Evolutionary conservation across 2,113 vertebrate species (phyloP).

Genomic region (Gasterosteus aculeatus): DNA sequence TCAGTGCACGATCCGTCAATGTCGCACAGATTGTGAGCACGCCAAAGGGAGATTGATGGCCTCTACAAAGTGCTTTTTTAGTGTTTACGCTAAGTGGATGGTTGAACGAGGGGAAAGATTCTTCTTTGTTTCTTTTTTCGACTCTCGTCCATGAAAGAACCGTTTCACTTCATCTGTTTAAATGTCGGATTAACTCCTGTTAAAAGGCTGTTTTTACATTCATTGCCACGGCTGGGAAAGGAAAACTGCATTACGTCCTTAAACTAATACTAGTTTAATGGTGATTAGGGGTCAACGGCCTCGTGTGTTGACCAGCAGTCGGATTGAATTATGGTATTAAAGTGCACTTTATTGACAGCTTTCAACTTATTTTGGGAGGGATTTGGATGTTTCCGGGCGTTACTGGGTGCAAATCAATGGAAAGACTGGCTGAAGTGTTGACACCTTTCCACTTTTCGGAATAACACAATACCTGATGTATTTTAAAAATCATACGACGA

Average conservation of each 20-base stretch:
- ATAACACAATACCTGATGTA: background rate
- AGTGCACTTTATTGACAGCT: background rate
- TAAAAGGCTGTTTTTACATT: conserved; percentile 51
- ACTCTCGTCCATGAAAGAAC: conserved; percentile 11
- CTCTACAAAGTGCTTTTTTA: conserved; percentile 35
- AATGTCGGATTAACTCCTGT: conserved; percentile 36
- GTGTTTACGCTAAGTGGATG: conserved; percentile 51
- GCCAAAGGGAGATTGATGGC: conserved; percentile 70
- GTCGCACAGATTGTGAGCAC: conserved; percentile 54
- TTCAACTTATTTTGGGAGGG: background rate
- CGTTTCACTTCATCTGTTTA: conserved; percentile 27
- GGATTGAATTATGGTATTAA: conserved; percentile 37
- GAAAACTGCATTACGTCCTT: conserved; percentile 31
- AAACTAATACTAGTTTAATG: conserved; percentile 53
- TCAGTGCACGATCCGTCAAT: conserved; percentile 69
- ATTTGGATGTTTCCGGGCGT: background rate
- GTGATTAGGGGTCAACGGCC: conserved; percentile 46
- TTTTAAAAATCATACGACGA: background rate
- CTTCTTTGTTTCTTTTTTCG: background rate
- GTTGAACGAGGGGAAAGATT: conserved; percentile 9
- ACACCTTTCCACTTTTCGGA: background rate
- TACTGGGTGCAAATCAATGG: background rate
- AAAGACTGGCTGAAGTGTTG: background rate
- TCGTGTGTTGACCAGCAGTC: conserved; percentile 50
- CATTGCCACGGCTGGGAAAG: conserved; percentile 15